Evolutionary conservation across 2,888 invertebrate genomes (phyloP), one percentile per base, ranked within the genome.

Genomic region (Drosophila meridiana): DNA sequence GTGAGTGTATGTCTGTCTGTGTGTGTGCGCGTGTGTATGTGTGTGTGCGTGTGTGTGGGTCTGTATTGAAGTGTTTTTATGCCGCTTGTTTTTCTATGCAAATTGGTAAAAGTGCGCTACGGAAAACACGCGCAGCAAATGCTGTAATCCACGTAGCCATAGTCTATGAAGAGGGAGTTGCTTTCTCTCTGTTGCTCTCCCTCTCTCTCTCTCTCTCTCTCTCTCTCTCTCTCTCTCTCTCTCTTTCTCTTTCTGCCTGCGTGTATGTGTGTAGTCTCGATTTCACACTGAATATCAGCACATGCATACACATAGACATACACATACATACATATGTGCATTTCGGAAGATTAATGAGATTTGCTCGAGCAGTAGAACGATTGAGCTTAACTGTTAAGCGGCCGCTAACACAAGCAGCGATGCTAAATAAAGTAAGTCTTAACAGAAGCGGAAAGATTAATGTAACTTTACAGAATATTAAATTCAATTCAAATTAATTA

Each of bases 41-140:
- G 40, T 57, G 9, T 43, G 13, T 50, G 50, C 56, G 30, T 42
- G 36, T 52, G 42, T 30, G 11, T 4, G 43, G 20, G 45, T 26
- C 26, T 45, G 59, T 56, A 32, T 26, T 56, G 30, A 56, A 64
- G 60, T 73, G 70, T 69, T 70, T 73, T 73, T 65, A 47, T 66
- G 61, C 56, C 59, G 26, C 60, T 55, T 76, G 90, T 89, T 89
- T 89, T 89, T 76, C 88, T 85, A 87, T 89, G 85, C 73, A 87
- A 87, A 84, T 87, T 79, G 63, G 9, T 28, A 59, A 59, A 42
- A 73, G 69, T 32, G 53, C 32, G 20, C 13, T 56, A 59, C 66
- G 67, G 45, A 67, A 66, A 66, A 26, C 66, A 53, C 53, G 40
- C 50, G 63, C 50, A 58, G 52, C 34, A 28, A 66, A 38, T 30